Percentiles rank a stretch among this genome's conserved stretches.
Conservation (phyloP, 2,888 invertebrate species). For the Lithophane ornitopus region DNA sequence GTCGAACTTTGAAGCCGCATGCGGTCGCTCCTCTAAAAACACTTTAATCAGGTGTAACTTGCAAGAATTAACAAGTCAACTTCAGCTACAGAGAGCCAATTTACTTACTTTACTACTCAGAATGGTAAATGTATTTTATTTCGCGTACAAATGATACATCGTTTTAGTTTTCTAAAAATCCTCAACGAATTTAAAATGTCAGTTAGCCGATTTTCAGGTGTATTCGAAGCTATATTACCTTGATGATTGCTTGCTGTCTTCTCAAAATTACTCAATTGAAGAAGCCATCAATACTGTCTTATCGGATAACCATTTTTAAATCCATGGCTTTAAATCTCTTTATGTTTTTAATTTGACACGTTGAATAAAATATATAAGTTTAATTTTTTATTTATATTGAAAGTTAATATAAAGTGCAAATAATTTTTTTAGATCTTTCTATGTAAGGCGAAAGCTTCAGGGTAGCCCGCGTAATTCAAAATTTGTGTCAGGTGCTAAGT, state of each 20-base stretch:
- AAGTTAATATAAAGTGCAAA: neutral
- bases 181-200: conserved; percentile 27
- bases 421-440: too few relatives aligned
- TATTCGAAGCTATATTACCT: conserved; percentile 32
- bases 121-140: conserved; percentile 37
- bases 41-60: conserved; percentile 57
- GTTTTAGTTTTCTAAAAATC: conserved; percentile 33
- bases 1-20: conserved; percentile 60
- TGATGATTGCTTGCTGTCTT: conserved; percentile 43
- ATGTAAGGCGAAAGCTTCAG: too few relatives aligned
- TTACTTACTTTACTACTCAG: conserved; percentile 19
- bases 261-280: conserved; percentile 40
- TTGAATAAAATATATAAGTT: neutral
- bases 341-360: neutral
- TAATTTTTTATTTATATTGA: neutral
- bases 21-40: conserved; percentile 53
- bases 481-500: too few relatives aligned
- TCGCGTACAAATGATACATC: conserved; percentile 10
- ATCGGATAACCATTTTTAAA: conserved; percentile 36
- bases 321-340: neutral
- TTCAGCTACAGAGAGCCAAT: conserved; percentile 28
- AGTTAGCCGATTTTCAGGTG: conserved; percentile 27
- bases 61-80: conserved; percentile 43
- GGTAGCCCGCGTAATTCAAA: too few relatives aligned
- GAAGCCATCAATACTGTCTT: conserved; percentile 14